Evolutionary conservation across 2,888 invertebrate species (phyloP).

Genomic region (Autographa pulchrina): DNA sequence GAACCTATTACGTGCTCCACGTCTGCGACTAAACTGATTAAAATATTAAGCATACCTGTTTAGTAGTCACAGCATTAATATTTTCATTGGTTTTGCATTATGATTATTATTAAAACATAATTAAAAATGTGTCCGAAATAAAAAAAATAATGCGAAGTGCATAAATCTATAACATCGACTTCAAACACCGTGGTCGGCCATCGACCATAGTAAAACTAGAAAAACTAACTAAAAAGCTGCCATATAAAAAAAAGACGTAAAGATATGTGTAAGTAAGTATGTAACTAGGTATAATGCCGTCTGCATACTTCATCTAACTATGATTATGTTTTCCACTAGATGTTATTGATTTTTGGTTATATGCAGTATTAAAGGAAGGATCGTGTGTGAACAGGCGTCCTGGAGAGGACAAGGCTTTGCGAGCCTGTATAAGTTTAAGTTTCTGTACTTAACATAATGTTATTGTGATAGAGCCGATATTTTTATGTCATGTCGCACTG

Average conservation of each 20-base stretch:
- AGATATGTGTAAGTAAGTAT: background rate
- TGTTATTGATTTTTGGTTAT: background rate
- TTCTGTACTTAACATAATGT: too few relatives aligned
- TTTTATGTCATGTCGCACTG: too few relatives aligned
- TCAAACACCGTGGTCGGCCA: conserved; percentile 82
- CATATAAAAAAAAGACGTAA: conserved; percentile 11
- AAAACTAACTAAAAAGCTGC: conserved; percentile 13
- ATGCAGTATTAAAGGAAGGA: background rate
- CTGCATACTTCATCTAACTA: background rate
- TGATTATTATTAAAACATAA: conserved; percentile 70
- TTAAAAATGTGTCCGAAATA: conserved; percentile 64
- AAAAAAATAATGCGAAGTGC: conserved; percentile 77
- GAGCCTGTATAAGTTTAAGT: too few relatives aligned
- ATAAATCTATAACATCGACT: conserved; percentile 72
- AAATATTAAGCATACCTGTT: conserved; percentile 69
- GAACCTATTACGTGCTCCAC: conserved; percentile 76
- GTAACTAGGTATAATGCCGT: background rate
- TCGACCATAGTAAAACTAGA: conserved; percentile 66
- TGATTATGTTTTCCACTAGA: background rate
- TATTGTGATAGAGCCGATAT: too few relatives aligned
- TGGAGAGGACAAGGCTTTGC: too few relatives aligned
- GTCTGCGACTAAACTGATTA: conserved; percentile 63
- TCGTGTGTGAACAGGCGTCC: background rate
- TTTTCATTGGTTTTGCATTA: conserved; percentile 67
- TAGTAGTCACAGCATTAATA: conserved; percentile 55